These are phyloP conservation scores for Pluvialis apricaria DNA, from an alignment of 2,113 vertebrate genomes.

Conservation along the genomic window DNA sequence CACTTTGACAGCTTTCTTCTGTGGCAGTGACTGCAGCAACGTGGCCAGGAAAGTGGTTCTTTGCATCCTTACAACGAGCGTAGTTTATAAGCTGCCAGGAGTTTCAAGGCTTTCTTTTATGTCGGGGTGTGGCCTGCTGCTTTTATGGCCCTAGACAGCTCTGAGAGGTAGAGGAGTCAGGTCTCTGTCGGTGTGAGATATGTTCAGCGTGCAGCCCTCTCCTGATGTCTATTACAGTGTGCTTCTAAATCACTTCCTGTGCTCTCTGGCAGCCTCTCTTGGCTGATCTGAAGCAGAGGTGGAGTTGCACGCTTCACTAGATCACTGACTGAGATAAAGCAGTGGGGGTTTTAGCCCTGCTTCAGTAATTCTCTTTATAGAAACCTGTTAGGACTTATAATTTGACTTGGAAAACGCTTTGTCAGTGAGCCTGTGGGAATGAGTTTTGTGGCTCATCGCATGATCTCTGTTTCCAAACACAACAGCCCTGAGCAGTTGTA, in stretches of 20 bases:
- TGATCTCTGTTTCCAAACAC: neutral
- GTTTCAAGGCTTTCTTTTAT: neutral
- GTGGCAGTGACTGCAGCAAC: neutral
- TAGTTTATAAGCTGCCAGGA: neutral
- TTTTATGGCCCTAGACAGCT: neutral
- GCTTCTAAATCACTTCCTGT: neutral
- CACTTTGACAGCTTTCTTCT: neutral
- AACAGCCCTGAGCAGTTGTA: neutral
- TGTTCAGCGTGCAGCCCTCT: neutral
- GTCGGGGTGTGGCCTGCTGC: neutral
- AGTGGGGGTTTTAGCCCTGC: constrained; percentile 2
- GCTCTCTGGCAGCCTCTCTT: constrained; percentile 35
- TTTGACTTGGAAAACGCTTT: constrained; percentile 21
- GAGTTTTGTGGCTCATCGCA: neutral
- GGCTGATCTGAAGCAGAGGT: constrained; percentile 20
- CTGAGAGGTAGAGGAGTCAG: neutral
- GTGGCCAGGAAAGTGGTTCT: neutral
- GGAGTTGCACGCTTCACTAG: constrained; percentile 2
- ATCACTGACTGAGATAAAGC: constrained; percentile 37
- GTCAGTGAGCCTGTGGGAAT: constrained; percentile 14
- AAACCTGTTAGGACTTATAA: constrained; percentile 19
- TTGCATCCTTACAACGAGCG: neutral
- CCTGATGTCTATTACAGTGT: neutral
- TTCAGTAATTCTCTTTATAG: constrained; percentile 28
- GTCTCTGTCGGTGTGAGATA: neutral